These are phyloP conservation scores for Hydrocynus forskahlii DNA, from an alignment of 2,797 vertebrate species.

Conservation along the genomic window DNA sequence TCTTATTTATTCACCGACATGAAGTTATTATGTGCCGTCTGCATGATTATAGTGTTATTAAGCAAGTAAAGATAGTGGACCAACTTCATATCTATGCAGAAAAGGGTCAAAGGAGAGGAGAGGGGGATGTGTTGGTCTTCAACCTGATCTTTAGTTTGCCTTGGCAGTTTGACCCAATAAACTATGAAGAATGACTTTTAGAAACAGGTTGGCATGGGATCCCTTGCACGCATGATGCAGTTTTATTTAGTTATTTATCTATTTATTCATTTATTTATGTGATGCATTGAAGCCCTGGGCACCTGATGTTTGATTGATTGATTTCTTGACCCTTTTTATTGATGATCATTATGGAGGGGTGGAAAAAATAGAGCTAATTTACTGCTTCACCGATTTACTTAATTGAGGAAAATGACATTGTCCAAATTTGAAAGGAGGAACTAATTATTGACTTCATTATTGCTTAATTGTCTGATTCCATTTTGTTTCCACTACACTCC, in stretches of 20 bases:
- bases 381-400: conserved; percentile 80
- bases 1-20: not conserved
- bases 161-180: not conserved
- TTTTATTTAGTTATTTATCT: conserved; percentile 61
- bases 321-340: conserved; percentile 79
- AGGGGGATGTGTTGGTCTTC: too few relatives aligned
- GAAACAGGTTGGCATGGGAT: not conserved
- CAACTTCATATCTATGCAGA: too few relatives aligned
- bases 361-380: conserved; percentile 80
- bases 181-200: not conserved
- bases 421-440: conserved; percentile 84
- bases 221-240: not conserved
- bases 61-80: not conserved
- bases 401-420: conserved; percentile 84
- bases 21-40: too few relatives aligned
- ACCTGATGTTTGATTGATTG: conserved; percentile 68
- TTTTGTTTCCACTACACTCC: conserved; percentile 80
- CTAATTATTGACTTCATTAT: conserved; percentile 84
- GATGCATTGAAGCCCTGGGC: conserved; percentile 71
- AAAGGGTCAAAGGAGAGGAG: too few relatives aligned
- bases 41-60: not conserved
- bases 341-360: conserved; percentile 76
- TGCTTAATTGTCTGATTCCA: conserved; percentile 78
- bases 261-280: conserved; percentile 63
- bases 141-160: too few relatives aligned